Conservation (phyloP, 2,113 vertebrate genomes). For the Holacanthus passer region DNA sequence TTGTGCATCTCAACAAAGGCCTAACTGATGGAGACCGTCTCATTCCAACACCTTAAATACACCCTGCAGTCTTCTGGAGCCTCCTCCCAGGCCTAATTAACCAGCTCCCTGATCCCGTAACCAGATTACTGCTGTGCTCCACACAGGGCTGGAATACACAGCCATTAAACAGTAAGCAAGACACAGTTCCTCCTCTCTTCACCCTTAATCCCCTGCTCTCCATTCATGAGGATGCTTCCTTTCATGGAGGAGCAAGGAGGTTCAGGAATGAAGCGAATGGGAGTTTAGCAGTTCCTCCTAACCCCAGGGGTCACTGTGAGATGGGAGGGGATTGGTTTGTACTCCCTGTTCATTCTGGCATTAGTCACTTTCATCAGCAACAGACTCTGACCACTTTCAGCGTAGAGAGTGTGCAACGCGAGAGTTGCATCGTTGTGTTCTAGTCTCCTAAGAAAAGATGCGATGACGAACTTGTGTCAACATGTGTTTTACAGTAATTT, state of each 20-base stretch:
- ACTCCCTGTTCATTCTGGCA: constrained; percentile 19
- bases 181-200: constrained; percentile 27
- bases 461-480: constrained; percentile 33
- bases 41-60: constrained; percentile 52
- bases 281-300: constrained; percentile 23
- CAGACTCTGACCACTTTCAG: neutral
- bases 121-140: constrained; percentile 62
- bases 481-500: constrained; percentile 23
- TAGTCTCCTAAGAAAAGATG: neutral
- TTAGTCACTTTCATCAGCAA: constrained; percentile 29
- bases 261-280: constrained; percentile 39
- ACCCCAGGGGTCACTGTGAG: constrained; percentile 30
- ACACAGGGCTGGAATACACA: constrained; percentile 16
- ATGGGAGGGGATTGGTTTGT: neutral
- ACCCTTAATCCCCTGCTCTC: constrained; percentile 22
- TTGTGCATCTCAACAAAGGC: constrained; percentile 21
- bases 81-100: constrained; percentile 67
- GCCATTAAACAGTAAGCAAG: constrained; percentile 57
- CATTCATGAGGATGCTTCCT: constrained; percentile 51
- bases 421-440: constrained; percentile 23
- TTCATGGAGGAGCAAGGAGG: constrained; percentile 56
- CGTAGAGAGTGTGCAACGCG: neutral
- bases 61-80: constrained; percentile 25
- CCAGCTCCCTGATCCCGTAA: constrained; percentile 69
- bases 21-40: constrained; percentile 44